Evolutionary conservation across 2,113 vertebrate genomes (phyloP).

Genomic region (Lagopus leucura): DNA sequence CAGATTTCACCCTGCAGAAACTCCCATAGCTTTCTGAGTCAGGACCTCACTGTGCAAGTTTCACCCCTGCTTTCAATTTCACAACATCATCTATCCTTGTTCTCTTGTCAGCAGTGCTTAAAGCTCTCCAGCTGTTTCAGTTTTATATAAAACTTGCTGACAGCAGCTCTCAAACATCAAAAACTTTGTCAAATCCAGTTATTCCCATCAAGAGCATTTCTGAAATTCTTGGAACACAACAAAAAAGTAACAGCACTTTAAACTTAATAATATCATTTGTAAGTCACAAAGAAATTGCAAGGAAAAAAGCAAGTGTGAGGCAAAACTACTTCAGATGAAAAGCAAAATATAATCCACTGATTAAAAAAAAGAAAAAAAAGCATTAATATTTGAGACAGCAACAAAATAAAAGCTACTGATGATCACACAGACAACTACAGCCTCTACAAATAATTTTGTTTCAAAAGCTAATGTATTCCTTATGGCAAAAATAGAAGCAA

Average conservation of each 20-base stretch:
- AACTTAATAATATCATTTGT: background rate
- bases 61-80: background rate
- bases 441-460: background rate
- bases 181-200: background rate
- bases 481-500: background rate
- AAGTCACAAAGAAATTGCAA: background rate
- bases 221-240: background rate
- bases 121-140: background rate
- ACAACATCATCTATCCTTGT: background rate
- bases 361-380: background rate
- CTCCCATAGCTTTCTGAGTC: background rate
- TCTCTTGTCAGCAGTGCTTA: background rate
- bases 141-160: slow-evolving; percentile 13
- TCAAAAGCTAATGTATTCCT: background rate
- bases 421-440: background rate
- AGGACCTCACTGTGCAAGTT: background rate
- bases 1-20: background rate
- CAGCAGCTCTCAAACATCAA: background rate
- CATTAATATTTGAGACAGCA: background rate
- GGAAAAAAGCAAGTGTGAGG: background rate
- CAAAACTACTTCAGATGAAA: background rate
- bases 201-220: background rate
- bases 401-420: background rate
- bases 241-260: background rate
- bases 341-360: background rate